Base-by-base conservation (phyloP, 2,888 invertebrate species). In the Alsophila aescularia region DNA sequence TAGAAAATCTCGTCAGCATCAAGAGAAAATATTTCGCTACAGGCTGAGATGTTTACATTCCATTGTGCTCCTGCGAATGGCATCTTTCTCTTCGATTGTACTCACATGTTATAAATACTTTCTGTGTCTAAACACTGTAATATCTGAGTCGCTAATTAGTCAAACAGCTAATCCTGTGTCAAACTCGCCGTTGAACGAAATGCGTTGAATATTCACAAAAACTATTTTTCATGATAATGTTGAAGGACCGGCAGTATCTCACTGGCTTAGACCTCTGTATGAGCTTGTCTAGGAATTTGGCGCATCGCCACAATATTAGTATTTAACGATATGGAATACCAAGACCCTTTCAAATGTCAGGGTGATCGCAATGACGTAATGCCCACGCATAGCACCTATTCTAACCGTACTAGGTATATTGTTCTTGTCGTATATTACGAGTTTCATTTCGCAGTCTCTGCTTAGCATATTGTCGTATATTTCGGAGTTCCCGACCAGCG, bases 261-360 rank as follows among this genome's bases (percentile, higher is more conserved):
- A 7, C 24, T 5, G 18, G 24, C 24, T 24, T 24, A 6, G 24
- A 7, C 24, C 24, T 24, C 8, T 24, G 24, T 24, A 7, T 24
- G 5, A 6, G 1, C 29, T 29, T 10, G 29, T 4, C 10, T n/a
- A 10, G 10, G 29, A 29, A 29, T 29, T 29, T 29, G 29, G 29
- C 29, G 2, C 29, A n/a, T 10, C 3, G 29, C 29, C n/a, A 29
- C n/a, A 29, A 29, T 8, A 10, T 10, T 29, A 29, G 3, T 29
- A 10, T n/a, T n/a, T n/a, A n/a, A n/a, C n/a, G n/a, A n/a, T n/a
- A n/a, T n/a, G n/a, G n/a, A 29, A n/a, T 29, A n/a, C n/a, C 24
- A 40, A 39, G 18, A 41, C 35, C n/a, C 41, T 35, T 36, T 41
- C 29, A 42, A 40, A 37, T 37, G 37, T 27, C 45, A 34, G 43